phyloP scores from a whole-genome alignment of 2,113 vertebrate species.

The Thunnus thynnus region DNA sequence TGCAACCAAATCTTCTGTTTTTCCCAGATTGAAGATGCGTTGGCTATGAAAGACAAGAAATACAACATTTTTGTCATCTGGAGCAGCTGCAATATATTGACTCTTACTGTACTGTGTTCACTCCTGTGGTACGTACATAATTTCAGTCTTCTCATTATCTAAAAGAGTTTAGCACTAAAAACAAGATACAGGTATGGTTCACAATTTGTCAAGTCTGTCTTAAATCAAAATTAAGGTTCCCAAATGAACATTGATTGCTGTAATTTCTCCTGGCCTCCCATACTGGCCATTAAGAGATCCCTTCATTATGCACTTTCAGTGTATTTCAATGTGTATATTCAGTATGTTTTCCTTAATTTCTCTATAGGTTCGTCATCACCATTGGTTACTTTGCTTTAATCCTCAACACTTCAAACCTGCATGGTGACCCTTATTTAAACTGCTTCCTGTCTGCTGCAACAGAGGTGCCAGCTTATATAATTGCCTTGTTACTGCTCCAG shows the following conservation, averaged over 20 bases:
- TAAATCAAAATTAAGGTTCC: background rate
- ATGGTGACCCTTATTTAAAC: constrained; percentile 89
- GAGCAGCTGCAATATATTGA: constrained; percentile 63
- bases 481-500: constrained; percentile 88
- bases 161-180: background rate
- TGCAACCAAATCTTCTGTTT: background rate
- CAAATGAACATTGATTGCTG: too few relatives aligned
- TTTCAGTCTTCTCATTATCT: background rate
- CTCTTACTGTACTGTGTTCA: constrained; percentile 60
- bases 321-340: background rate
- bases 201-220: too few relatives aligned
- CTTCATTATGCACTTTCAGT: too few relatives aligned
- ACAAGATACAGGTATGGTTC: background rate
- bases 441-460: constrained; percentile 88
- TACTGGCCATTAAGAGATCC: too few relatives aligned
- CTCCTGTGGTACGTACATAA: constrained; percentile 68
- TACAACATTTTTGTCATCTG: constrained; percentile 58
- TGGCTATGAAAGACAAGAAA: constrained; percentile 63
- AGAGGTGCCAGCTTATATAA: constrained; percentile 90
- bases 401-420: constrained; percentile 91
- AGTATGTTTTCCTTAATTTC: background rate
- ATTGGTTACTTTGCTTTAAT: constrained; percentile 90
- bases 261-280: too few relatives aligned
- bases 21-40: constrained; percentile 60
- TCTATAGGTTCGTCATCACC: constrained; percentile 88